These are phyloP conservation scores for Harpagoxenus sublaevis DNA, from an alignment of 2,888 invertebrate genomes.

Conservation along the genomic window DNA sequence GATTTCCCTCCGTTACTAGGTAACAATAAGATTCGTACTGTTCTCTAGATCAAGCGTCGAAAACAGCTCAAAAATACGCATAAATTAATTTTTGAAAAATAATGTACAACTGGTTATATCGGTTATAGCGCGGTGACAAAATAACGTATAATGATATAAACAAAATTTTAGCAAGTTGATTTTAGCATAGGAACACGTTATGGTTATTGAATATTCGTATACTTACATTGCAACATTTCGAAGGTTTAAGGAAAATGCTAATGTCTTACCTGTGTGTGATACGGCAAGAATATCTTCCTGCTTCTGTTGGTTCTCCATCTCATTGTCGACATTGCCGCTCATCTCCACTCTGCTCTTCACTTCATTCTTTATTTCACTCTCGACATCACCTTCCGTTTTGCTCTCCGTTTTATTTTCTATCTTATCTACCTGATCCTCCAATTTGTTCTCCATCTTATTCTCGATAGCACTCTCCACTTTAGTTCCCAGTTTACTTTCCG, in stretches of 20 bases:
- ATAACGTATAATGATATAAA: not conserved
- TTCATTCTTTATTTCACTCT: not conserved
- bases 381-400: not conserved
- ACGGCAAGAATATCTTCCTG: not conserved
- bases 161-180: not conserved
- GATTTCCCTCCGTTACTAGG: not conserved
- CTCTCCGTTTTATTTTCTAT: not conserved
- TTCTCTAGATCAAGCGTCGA: not conserved
- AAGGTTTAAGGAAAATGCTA: not conserved
- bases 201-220: not conserved
- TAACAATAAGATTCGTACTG: not conserved
- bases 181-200: not conserved
- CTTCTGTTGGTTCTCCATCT: not conserved
- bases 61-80: not conserved
- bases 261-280: not conserved
- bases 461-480: too few species aligned
- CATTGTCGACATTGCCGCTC: not conserved
- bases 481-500: not conserved
- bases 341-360: not conserved
- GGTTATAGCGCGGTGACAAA: not conserved
- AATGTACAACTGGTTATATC: not conserved
- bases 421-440: not conserved
- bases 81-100: constrained; percentile 4
- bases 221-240: not conserved
- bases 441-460: not conserved